These are phyloP conservation scores for Mesorhabditis sp. DNA, from an alignment of 2,888 invertebrate genomes.

Conservation along the genomic window DNA sequence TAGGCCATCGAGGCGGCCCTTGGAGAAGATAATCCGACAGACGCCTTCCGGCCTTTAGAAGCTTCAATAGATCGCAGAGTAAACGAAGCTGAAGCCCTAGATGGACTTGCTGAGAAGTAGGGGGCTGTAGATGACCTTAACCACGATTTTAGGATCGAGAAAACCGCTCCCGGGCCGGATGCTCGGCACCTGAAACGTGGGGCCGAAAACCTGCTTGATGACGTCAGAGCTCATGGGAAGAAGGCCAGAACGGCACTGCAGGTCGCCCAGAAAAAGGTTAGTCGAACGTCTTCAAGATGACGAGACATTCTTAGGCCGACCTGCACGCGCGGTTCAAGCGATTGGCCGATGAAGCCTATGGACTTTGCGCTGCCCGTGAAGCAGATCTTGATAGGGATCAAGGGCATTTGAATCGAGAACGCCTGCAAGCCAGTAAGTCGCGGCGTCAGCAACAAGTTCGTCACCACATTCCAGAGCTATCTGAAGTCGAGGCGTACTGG, in stretches of 20 bases:
- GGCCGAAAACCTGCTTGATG: constrained; percentile 38
- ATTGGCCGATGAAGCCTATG: constrained; percentile 23
- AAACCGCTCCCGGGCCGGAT: constrained; percentile 40
- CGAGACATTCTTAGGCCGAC: constrained; percentile 15
- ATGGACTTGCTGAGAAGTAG: constrained; percentile 16
- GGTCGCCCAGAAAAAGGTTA: constrained; percentile 29
- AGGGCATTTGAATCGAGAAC: constrained; percentile 25
- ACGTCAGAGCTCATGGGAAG: constrained; percentile 35
- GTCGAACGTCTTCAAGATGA: not conserved
- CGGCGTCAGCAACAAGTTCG: not conserved
- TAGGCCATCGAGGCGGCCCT: no score
- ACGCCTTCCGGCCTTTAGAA: constrained; percentile 31
- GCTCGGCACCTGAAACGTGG: constrained; percentile 40
- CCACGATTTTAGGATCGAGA: constrained; percentile 27
- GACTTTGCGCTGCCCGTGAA: constrained; percentile 22
- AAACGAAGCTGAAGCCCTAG: constrained; percentile 35
- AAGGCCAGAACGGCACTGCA: constrained; percentile 32
- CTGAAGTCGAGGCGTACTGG: constrained; percentile 35
- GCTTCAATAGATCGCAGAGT: constrained; percentile 28
- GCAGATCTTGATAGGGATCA: constrained; percentile 27
- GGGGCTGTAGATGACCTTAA: no score
- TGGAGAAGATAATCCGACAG: not conserved
- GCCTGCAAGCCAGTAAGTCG: constrained; percentile 32
- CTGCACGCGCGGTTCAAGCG: constrained; percentile 21
- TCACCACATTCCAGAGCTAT: constrained; percentile 24